Evolutionary conservation across 2,888 invertebrate genomes (phyloP).

Genomic region (Nebria brevicollis): DNA sequence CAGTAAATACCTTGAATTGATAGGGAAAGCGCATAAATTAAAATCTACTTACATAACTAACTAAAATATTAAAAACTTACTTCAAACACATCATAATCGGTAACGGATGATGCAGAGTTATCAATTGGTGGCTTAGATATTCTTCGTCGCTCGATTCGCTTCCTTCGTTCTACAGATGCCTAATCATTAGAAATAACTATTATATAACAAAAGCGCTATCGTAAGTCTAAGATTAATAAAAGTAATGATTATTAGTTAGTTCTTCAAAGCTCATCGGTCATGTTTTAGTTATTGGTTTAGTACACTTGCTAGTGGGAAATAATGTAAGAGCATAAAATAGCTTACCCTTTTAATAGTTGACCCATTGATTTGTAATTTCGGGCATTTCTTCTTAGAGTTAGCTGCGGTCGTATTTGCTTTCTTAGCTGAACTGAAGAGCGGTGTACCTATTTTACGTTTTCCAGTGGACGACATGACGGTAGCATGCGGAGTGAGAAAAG

Average conservation of each 20-base stretch:
- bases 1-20: neutral
- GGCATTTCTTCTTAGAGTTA: conserved; percentile 6
- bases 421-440: conserved; percentile 22
- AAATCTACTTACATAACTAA: neutral
- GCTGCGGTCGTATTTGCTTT: conserved; percentile 2
- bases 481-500: neutral
- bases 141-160: conserved; percentile 21
- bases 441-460: conserved; percentile 26
- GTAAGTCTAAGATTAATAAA: no score
- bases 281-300: no score
- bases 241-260: no score
- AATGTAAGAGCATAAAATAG: neutral
- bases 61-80: conserved; percentile 13
- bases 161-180: conserved; percentile 30
- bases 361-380: conserved; percentile 21
- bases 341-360: conserved; percentile 30
- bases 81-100: conserved; percentile 31
- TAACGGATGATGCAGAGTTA: neutral
- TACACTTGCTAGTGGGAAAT: no score
- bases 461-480: neutral
- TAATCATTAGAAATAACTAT: neutral
- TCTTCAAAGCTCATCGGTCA: no score
- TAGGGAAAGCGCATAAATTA: neutral
- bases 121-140: neutral
- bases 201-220: neutral